Evolutionary conservation across 2,113 vertebrate species (phyloP).

Genomic region (Fukomys damarensis): DNA sequence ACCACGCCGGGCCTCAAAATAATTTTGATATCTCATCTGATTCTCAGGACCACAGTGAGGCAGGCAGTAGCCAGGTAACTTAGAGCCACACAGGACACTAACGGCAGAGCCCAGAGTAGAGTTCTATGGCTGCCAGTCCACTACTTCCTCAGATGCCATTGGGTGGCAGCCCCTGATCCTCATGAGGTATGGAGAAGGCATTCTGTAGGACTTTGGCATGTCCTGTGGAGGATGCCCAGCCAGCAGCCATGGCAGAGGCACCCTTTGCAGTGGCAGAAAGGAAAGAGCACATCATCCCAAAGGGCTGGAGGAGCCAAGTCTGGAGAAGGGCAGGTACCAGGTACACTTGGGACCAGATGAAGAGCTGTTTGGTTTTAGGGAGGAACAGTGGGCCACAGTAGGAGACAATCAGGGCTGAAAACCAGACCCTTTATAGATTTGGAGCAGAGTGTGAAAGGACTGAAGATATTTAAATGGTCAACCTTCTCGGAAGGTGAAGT

Average conservation of each 20-base stretch:
- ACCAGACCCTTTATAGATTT: neutral
- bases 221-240: neutral
- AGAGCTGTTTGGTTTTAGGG: neutral
- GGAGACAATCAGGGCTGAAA: neutral
- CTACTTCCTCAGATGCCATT: fast-evolving
- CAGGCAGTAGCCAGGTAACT: too few relatives aligned
- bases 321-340: fast-evolving
- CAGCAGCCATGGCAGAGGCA: neutral
- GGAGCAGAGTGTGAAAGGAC: neutral
- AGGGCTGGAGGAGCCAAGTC: neutral
- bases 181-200: fast-evolving
- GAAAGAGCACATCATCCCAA: neutral
- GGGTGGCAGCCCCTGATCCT: neutral
- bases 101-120: fast-evolving
- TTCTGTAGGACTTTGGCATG: neutral
- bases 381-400: fast-evolving
- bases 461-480: neutral
- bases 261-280: neutral
- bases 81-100: neutral
- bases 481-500: neutral
- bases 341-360: neutral
- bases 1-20: too few relatives aligned
- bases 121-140: neutral
- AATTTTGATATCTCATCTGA: neutral
- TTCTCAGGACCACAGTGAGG: neutral